These are phyloP conservation scores for Trachurus trachurus DNA, from an alignment of 2,797 vertebrate species.

Conservation along the genomic window DNA sequence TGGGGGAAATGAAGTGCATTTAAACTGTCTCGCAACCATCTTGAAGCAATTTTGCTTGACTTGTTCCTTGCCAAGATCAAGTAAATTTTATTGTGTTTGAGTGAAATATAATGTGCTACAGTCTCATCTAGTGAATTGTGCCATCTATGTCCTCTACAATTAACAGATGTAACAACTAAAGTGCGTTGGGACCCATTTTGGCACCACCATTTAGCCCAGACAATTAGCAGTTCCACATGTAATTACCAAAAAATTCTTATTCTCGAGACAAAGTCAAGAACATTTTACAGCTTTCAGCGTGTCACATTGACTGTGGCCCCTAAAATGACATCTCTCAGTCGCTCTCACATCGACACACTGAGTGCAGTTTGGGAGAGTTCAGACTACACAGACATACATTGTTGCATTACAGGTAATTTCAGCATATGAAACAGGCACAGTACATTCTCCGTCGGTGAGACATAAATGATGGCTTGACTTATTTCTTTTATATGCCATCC, in stretches of 20 bases:
- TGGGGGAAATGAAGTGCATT: constrained; percentile 73
- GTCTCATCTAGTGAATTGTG: constrained; percentile 79
- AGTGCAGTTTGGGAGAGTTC: constrained; percentile 44
- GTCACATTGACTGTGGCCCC: constrained; percentile 76
- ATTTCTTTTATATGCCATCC: constrained; percentile 73
- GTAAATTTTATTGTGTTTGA: constrained; percentile 78
- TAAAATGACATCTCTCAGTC: constrained; percentile 53
- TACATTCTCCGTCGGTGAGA: constrained; percentile 55
- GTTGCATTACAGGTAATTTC: constrained; percentile 49
- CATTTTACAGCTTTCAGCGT: constrained; percentile 72
- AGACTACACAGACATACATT: constrained; percentile 21
- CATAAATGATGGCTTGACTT: constrained; percentile 71
- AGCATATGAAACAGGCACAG: constrained; percentile 48
- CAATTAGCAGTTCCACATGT: constrained; percentile 82
- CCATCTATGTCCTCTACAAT: constrained; percentile 78
- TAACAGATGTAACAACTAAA: constrained; percentile 76
- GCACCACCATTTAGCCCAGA: constrained; percentile 71
- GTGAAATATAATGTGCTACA: constrained; percentile 77
- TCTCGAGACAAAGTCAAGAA: constrained; percentile 72
- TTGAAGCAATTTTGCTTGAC: constrained; percentile 75
- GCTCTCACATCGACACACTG: constrained; percentile 37
- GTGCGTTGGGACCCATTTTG: constrained; percentile 67
- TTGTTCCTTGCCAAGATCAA: constrained; percentile 74
- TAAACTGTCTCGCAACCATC: constrained; percentile 66
- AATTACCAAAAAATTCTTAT: constrained; percentile 77